These are phyloP conservation scores for Agonopterix arenella DNA, from an alignment of 2,888 invertebrate genomes.

Conservation along the genomic window DNA sequence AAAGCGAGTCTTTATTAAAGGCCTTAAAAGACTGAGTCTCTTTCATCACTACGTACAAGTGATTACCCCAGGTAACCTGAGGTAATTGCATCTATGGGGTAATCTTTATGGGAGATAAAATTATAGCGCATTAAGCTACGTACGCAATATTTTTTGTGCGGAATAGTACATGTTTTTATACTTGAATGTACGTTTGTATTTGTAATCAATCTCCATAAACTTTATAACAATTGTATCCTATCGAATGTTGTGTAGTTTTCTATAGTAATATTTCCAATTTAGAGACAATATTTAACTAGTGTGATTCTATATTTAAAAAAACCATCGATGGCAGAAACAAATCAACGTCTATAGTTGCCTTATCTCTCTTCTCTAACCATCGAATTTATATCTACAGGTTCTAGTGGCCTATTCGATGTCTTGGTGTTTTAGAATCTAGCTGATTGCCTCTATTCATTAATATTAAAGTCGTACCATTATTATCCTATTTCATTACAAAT, in stretches of 20 bases:
- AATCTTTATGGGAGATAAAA: too few species aligned
- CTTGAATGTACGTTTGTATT: not conserved
- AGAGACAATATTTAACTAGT: not conserved
- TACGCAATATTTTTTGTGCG: too few species aligned
- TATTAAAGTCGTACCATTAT: too few species aligned
- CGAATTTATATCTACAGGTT: slow-evolving; percentile 28
- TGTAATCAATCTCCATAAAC: not conserved
- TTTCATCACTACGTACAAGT: too few species aligned
- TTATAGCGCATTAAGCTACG: too few species aligned
- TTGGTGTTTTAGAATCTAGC: slow-evolving; percentile 8
- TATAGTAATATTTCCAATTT: not conserved
- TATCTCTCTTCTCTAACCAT: slow-evolving; percentile 28
- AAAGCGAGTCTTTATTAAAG: too few species aligned
- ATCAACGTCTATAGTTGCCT: slow-evolving; percentile 16
- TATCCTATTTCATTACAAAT: too few species aligned
- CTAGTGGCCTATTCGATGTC: slow-evolving; percentile 30
- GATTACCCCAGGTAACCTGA: too few species aligned
- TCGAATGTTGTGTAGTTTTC: not conserved
- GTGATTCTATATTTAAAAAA: not conserved
- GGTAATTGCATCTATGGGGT: too few species aligned
- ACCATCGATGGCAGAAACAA: not conserved
- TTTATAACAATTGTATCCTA: not conserved
- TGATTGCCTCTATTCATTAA: too few species aligned
- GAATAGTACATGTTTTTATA: not conserved
- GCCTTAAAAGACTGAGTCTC: too few species aligned